phyloP scores from a whole-genome alignment of 2,797 vertebrate genomes.

The Glyptemys insculpta region DNA sequence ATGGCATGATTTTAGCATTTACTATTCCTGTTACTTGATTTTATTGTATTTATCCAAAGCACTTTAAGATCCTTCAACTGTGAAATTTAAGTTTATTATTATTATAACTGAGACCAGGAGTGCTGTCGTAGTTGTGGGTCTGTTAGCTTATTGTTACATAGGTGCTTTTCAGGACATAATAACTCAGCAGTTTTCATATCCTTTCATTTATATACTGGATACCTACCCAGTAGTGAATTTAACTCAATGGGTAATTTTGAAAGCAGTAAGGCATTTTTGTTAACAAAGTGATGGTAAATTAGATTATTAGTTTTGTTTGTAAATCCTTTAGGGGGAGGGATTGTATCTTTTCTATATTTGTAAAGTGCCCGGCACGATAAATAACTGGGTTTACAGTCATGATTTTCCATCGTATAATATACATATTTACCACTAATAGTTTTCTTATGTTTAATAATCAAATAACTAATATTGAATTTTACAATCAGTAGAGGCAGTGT shows the following conservation, averaged over 20 bases:
- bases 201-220: background rate
- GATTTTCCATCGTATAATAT: background rate
- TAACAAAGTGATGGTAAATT: background rate
- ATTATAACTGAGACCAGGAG: background rate
- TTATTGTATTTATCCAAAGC: constrained; percentile 31
- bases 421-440: background rate
- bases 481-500: background rate
- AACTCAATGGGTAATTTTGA: background rate
- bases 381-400: background rate
- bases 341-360: background rate
- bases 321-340: background rate
- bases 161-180: background rate
- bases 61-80: constrained; percentile 22
- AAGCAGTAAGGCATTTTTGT: background rate
- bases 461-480: background rate
- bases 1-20: background rate
- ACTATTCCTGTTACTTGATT: background rate
- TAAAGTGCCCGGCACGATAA: background rate
- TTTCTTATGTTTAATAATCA: background rate
- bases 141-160: background rate
- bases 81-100: constrained; percentile 19
- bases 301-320: background rate
- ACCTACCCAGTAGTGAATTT: background rate
- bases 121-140: background rate
- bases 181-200: background rate